phyloP scores from a whole-genome alignment of 2,888 invertebrate genomes.

The Aleiodes leptofemur region DNA sequence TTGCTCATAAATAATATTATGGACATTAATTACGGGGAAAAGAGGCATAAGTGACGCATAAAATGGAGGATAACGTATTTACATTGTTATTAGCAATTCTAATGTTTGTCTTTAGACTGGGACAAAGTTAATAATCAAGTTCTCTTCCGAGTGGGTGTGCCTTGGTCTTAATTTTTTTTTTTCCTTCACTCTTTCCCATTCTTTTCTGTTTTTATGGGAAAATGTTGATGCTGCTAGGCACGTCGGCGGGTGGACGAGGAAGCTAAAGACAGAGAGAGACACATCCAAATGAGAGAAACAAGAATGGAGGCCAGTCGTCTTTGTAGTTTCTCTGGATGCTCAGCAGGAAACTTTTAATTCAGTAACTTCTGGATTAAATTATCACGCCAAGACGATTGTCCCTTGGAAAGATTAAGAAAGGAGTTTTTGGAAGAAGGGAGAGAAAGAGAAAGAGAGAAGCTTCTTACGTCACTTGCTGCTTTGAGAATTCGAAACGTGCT shows the following conservation, averaged over 20 bases:
- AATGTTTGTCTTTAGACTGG: slow-evolving; percentile 60
- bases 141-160: slow-evolving; percentile 26
- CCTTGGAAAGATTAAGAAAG: slow-evolving; percentile 71
- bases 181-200: neutral
- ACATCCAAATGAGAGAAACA: slow-evolving; percentile 3
- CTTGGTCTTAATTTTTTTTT: slow-evolving; percentile 19
- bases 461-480: slow-evolving; percentile 38
- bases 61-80: slow-evolving; percentile 55
- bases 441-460: slow-evolving; percentile 28
- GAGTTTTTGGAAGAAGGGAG: slow-evolving; percentile 37
- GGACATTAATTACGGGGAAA: slow-evolving; percentile 34
- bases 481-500: slow-evolving; percentile 27
- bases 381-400: slow-evolving; percentile 73
- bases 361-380: slow-evolving; percentile 74
- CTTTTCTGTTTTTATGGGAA: slow-evolving; percentile 11
- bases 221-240: slow-evolving; percentile 45
- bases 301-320: slow-evolving; percentile 55
- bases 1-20: neutral
- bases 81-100: slow-evolving; percentile 67
- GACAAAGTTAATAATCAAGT: slow-evolving; percentile 68
- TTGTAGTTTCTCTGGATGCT: slow-evolving; percentile 47
- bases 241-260: slow-evolving; percentile 41
- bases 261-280: slow-evolving; percentile 32
- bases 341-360: slow-evolving; percentile 73
- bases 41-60: slow-evolving; percentile 22